These are phyloP conservation scores for Phytoseiulus persimilis DNA, from an alignment of 2,888 invertebrate species.

Conservation along the genomic window DNA sequence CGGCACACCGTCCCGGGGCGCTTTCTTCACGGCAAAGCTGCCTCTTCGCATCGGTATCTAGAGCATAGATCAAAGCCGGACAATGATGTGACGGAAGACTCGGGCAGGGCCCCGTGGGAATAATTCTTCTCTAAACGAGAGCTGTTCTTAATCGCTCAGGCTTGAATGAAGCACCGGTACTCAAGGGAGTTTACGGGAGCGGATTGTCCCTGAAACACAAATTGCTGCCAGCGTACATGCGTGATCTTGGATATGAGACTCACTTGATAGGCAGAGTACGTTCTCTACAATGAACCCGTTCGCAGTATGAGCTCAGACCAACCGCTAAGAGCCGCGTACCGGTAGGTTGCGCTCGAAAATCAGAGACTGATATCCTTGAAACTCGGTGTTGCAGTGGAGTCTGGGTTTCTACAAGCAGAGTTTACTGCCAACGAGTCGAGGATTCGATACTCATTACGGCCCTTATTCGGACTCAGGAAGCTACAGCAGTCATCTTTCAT, in stretches of 20 bases:
- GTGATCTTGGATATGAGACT: conserved; percentile 67
- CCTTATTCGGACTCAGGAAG: conserved; percentile 83
- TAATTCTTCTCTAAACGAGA: not conserved
- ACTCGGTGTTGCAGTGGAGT: conserved; percentile 57
- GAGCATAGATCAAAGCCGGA: not conserved
- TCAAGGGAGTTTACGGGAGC: conserved; percentile 63
- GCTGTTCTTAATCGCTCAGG: conserved; percentile 52
- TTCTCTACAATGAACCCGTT: conserved; percentile 64
- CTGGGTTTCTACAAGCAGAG: conserved; percentile 67
- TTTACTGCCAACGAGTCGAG: conserved; percentile 66
- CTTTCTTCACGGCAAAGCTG: conserved; percentile 81
- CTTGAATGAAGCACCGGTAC: conserved; percentile 66
- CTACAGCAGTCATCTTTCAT: conserved; percentile 70
- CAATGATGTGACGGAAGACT: not conserved
- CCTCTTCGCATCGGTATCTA: conserved; percentile 70
- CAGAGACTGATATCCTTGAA: not conserved
- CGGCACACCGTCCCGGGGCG: conserved; percentile 79
- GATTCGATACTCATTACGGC: conserved; percentile 72
- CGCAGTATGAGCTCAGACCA: conserved; percentile 43
- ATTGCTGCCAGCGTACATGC: conserved; percentile 70
- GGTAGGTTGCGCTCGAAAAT: no score
- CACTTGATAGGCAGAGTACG: conserved; percentile 66
- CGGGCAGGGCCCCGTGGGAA: not conserved
- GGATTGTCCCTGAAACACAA: conserved; percentile 72
- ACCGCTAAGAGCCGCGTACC: no score